phyloP scores from a whole-genome alignment of 2,888 invertebrate genomes.

The Sphaerophoria rueppellii region DNA sequence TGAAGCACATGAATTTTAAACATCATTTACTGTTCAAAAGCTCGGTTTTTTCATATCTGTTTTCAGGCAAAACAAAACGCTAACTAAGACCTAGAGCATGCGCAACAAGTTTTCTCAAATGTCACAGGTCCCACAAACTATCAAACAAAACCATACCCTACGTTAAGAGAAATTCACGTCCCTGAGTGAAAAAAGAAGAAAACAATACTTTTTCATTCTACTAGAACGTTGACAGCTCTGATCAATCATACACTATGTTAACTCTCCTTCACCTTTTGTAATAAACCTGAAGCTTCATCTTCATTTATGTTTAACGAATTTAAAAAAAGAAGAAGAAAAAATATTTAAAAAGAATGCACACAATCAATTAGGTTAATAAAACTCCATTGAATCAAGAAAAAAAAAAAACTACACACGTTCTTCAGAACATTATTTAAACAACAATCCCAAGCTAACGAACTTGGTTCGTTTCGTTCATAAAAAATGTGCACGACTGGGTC shows the following conservation, averaged over 20 bases:
- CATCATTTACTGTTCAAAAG: no score
- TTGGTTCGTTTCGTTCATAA: conserved; percentile 11
- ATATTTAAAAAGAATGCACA: conserved; percentile 37
- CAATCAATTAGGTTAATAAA: conserved; percentile 47
- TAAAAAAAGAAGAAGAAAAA: neutral
- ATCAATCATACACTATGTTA: conserved; percentile 25
- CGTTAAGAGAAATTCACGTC: neutral
- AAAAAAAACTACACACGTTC: neutral
- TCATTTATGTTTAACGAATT: conserved; percentile 7
- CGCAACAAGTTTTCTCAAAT: no score
- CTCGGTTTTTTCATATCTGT: no score
- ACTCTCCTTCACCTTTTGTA: conserved; percentile 14
- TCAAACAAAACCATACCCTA: neutral
- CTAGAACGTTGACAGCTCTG: conserved; percentile 13
- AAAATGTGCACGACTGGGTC: no score
- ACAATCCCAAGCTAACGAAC: conserved; percentile 58
- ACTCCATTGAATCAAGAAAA: conserved; percentile 34
- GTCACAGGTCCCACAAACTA: no score
- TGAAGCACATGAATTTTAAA: no score
- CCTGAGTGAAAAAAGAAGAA: neutral
- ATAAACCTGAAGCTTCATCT: conserved; percentile 22
- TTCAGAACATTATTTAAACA: conserved; percentile 6
- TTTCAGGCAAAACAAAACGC: no score
- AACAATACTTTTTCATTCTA: neutral
- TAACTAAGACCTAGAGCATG: no score